Percentiles rank a stretch among this genome's conserved stretches.
These are phyloP conservation scores for Podarcis raffonei DNA, from an alignment of 2,113 vertebrate genomes.

Conservation along the genomic window DNA sequence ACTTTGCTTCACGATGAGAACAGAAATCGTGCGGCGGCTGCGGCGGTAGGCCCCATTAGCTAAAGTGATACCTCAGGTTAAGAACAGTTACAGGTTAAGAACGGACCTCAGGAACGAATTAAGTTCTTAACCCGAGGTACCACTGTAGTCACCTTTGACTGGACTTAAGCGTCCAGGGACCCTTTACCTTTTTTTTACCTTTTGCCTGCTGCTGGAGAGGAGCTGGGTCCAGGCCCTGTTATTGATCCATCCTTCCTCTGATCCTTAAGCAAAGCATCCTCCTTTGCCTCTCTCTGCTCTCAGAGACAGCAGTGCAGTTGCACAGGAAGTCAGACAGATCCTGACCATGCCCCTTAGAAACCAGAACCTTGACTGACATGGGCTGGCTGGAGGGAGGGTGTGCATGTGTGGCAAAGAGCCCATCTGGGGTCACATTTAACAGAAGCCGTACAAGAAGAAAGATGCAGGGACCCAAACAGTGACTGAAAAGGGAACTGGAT, in stretches of 20 bases:
- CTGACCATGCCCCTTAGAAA: background rate
- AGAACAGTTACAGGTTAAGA: too few species aligned
- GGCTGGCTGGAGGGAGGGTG: background rate
- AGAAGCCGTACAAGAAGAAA: background rate
- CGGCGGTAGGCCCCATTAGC: too few species aligned
- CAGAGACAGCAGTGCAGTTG: background rate
- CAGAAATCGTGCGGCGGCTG: too few species aligned
- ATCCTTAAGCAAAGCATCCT: background rate
- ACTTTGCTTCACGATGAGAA: too few species aligned
- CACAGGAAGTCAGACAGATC: background rate
- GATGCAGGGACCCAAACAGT: too few species aligned
- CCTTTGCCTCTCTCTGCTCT: background rate
- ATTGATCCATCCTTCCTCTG: background rate
- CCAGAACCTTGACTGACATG: background rate
- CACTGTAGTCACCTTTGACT: too few species aligned
- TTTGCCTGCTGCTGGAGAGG: background rate
- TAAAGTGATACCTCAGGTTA: too few species aligned
- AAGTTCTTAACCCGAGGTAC: too few species aligned
- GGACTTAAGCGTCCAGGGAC: too few species aligned
- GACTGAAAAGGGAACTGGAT: background rate
- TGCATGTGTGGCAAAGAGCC: background rate
- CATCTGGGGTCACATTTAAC: background rate
- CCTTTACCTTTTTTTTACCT: too few species aligned
- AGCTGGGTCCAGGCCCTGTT: too few species aligned
- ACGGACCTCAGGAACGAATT: too few species aligned